Base-by-base conservation (phyloP, 1,140 invertebrate species). In the Camponotus floridanus region DNA sequence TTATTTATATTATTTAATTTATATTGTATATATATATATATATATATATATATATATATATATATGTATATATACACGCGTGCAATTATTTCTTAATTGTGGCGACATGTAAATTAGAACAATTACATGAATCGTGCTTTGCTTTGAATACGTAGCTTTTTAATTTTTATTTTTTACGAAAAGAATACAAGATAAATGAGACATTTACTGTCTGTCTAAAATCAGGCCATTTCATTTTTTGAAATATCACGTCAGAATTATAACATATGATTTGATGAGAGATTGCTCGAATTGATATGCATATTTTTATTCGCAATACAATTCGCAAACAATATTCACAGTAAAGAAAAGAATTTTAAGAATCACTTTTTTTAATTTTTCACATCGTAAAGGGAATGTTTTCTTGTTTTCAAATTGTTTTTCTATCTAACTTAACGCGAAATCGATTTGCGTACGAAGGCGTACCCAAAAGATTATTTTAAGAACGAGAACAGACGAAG, bases 391-490 rank as follows among this genome's bases (percentile, higher is more conserved):
- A 39, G n/a, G 33, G 3, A 61, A 48, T 59, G 11, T 45, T 11
- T 5, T 42, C 13, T 0, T 13, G 33, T 31, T 76, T 76, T 15
- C 0, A 8, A 4, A 42, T 18, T 42, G 13, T 4, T 33, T 67
- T 78, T 78, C 8, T 0, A 0, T 79, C 11, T 9, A 11, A 4
- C 7, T 39, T 39, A 33, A 39, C 13, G 7, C 3, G n/a, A 79
- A 26, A 79, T 79, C 13, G 64, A 68, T 57, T 68, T 79, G 45
- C 1, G 8, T 51, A 48, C 11, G 15, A 65, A 45, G 18, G 42
- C 31, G 8, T 26, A 55, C 0, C 15, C 15, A 39, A 31, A 36
- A 68, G n/a, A 80, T 68, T 80, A 80, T 80, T 80, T 80, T 80
- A 80, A 80, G 76, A 80, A 80, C 33, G 13, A 67, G 42, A 68